Conservation (phyloP, 2,797 vertebrate species). For the Notamacropus eugenii region DNA sequence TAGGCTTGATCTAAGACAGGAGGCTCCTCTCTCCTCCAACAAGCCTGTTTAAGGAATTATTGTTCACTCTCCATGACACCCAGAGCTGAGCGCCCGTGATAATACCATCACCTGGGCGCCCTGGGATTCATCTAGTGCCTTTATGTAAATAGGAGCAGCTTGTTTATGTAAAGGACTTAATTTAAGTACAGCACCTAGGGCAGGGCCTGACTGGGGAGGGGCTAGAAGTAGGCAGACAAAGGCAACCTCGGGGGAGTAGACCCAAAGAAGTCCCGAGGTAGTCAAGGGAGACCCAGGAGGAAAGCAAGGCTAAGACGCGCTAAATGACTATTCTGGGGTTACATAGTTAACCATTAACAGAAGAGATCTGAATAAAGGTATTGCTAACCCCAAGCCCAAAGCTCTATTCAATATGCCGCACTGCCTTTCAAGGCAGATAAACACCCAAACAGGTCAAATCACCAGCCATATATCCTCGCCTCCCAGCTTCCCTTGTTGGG, state of each 20-base stretch:
- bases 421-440: background rate
- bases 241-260: background rate
- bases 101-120: slow-evolving; percentile 72
- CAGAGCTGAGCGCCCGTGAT: slow-evolving; percentile 57
- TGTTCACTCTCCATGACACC: slow-evolving; percentile 51
- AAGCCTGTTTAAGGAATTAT: slow-evolving; percentile 41
- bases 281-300: background rate
- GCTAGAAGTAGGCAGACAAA: background rate
- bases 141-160: slow-evolving; percentile 80
- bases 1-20: background rate
- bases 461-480: background rate
- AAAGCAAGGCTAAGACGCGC: background rate
- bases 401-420: background rate
- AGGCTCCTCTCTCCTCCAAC: background rate
- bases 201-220: too few species aligned
- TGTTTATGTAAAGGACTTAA: slow-evolving; percentile 80
- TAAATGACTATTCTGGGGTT: background rate
- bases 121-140: slow-evolving; percentile 80
- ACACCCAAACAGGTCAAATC: background rate
- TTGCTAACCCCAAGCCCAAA: background rate
- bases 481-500: background rate
- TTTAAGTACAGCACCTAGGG: slow-evolving; percentile 63
- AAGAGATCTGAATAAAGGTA: background rate
- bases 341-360: background rate
- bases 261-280: background rate